Evolutionary conservation across 2,113 vertebrate species (phyloP), one percentile per base, ranked within the genome.

Genomic region (Alouatta palliata): DNA sequence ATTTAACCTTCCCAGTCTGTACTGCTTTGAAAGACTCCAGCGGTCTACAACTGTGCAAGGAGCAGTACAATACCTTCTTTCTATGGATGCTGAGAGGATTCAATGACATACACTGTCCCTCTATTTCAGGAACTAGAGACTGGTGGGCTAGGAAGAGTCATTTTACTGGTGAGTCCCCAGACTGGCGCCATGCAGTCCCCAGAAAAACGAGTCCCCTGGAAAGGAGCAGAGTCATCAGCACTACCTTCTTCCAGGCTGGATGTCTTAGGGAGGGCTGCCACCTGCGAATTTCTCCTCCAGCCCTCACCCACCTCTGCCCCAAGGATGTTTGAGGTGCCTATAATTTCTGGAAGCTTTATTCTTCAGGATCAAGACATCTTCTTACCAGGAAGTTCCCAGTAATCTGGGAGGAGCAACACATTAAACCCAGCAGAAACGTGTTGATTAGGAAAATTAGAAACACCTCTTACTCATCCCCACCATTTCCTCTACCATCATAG

Each of bases 231-330:
- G 45, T 3, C 37, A 4, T 64, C n/a, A 19, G 40, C 3, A 4
- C 16, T 9, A 4, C 1, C 3, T 6, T 40, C 8, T 9, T 11
- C 19, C 40, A n/a, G 10, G 52, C n/a, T 23, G 7, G 3, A 1
- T 66, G 93, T 32, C 13, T 58, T 37, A 25, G 43, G 20, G 49
- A 77, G 6, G 27, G 52, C 32, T 58, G 19, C 21, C 4, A 9
- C 30, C 21, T 14, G 35, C 32, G 56, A 45, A 79, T 52, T 75
- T 68, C n/a, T 30, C 7, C 37, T 84, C 49, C 27, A 68, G 37
- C 19, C n/a, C 13, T 14, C 8, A 13, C 14, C 9, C 9, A 1
- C 9, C 52, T 21, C 27, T n/a, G 30, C 11, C 52, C 27, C 19
- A 45, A 56, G 30, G 8, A 61, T 54, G 30, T 27, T 47, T 73